Conservation (phyloP, 2,113 vertebrate species). For the Phylloscopus trochiloides region DNA sequence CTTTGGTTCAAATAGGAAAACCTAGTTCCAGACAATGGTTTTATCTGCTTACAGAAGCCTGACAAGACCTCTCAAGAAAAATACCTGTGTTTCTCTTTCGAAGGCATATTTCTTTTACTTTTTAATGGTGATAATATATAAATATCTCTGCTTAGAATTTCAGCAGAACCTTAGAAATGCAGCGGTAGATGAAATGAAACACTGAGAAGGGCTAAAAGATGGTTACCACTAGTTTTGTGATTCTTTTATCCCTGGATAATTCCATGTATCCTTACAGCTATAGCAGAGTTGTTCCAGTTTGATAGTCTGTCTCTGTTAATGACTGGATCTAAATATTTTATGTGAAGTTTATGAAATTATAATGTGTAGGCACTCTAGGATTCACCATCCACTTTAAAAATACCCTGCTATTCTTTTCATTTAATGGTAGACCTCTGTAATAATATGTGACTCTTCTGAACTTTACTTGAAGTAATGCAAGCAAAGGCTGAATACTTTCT, state of each 20-base stretch:
- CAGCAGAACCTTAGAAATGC: neutral
- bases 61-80: neutral
- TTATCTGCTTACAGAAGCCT: neutral
- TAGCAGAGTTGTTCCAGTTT: neutral
- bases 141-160: neutral
- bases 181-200: neutral
- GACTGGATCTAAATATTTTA: constrained; percentile 3
- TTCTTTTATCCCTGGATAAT: neutral
- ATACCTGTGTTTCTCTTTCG: neutral
- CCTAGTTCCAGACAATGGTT: neutral
- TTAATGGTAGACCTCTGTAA: neutral
- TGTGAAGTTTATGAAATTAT: neutral
- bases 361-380: neutral
- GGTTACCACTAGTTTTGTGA: neutral
- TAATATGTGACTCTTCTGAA: neutral
- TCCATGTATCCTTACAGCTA: neutral
- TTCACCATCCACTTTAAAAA: neutral
- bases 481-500: neutral
- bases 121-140: neutral
- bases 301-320: neutral
- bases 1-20: neutral
- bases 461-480: neutral
- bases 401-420: neutral
- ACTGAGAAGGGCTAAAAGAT: neutral
- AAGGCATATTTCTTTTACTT: neutral